Evolutionary conservation across 2,888 invertebrate genomes (phyloP), one percentile per base, ranked within the genome.

Genomic region (Rhogogaster chlorosoma): DNA sequence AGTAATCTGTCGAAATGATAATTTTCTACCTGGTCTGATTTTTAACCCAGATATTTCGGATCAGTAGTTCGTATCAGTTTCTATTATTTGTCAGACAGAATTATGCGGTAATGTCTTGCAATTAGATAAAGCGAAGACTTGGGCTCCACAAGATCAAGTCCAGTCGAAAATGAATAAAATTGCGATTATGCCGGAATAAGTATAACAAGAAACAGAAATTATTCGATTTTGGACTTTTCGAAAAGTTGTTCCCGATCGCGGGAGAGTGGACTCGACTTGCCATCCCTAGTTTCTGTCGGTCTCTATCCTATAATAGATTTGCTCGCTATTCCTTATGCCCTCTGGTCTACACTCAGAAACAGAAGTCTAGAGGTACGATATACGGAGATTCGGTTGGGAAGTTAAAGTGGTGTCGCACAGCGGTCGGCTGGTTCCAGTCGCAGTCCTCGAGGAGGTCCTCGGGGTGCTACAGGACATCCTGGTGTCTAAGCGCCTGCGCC

Each of bases 401-500:
- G 45, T 26, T 18, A 80, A 38, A 36, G 61, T 57, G 22, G 61
- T 80, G 61, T 57, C 57, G 57, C 61, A 61, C 26, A 80, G 29
- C 61, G 38, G 61, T 61, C 80, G 57, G 80, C 80, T 80, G 61
- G 32, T 80, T 80, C 18, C 49, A 36, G 26, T 57, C 80, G 7
- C 49, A 36, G 26, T 57, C 80, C 38, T 57, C 80, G 10, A 57
- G 36, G 26, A 80, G n/a, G 80, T 67, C 45, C 67, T 83, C 67
- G 29, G 83, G 29, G 67, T 70, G 49, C 83, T 9, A 38, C 45
- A 32, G 22, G 36, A 70, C 12, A 70, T 83, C 80, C 64, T 83
- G 45, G 70, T 49, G 5, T 12, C 7, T 4, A 45, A 57, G 83
- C 83, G 83, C 83, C 64, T 67, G 83, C 83, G 83, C 83, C 67